These are phyloP conservation scores for Pelobates cultripes DNA, from an alignment of 2,797 vertebrate species.

Conservation along the genomic window DNA sequence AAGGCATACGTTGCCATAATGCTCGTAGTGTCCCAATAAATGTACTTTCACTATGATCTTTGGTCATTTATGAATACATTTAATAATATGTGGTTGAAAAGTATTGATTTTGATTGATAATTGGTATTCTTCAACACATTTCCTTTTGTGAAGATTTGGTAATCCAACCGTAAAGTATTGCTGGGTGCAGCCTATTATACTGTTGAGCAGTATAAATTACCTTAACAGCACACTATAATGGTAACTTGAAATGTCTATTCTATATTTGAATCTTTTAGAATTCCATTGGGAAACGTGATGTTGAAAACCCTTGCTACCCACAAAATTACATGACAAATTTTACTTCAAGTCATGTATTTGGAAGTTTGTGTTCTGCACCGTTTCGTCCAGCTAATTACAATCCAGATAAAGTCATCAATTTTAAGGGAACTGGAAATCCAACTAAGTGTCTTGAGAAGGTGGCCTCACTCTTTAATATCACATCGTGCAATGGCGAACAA, in stretches of 20 bases:
- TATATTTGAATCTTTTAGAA: constrained; percentile 62
- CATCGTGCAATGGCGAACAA: constrained; percentile 68
- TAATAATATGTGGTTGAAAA: too few species aligned
- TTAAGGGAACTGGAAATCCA: constrained; percentile 78
- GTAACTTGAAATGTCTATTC: background rate
- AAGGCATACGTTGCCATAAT: too few species aligned
- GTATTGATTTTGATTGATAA: too few species aligned
- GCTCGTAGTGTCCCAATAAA: too few species aligned
- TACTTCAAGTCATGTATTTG: constrained; percentile 71
- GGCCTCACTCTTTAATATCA: constrained; percentile 81
- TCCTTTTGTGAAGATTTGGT: too few species aligned
- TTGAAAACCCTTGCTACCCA: constrained; percentile 86
- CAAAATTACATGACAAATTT: constrained; percentile 68
- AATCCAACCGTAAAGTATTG: too few species aligned
- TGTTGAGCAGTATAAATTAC: too few species aligned
- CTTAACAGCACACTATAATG: too few species aligned
- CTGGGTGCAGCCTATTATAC: too few species aligned
- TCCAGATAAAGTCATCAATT: constrained; percentile 62
- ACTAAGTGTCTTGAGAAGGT: constrained; percentile 74
- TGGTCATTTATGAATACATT: too few species aligned
- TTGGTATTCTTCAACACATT: too few species aligned
- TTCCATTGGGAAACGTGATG: constrained; percentile 54
- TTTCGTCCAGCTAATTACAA: constrained; percentile 68
- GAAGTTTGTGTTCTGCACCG: constrained; percentile 78
- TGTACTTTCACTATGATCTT: too few species aligned